Base-by-base conservation (phyloP, 35 echinoderm and acorn worm species). In the Apostichopus japonicus region DNA sequence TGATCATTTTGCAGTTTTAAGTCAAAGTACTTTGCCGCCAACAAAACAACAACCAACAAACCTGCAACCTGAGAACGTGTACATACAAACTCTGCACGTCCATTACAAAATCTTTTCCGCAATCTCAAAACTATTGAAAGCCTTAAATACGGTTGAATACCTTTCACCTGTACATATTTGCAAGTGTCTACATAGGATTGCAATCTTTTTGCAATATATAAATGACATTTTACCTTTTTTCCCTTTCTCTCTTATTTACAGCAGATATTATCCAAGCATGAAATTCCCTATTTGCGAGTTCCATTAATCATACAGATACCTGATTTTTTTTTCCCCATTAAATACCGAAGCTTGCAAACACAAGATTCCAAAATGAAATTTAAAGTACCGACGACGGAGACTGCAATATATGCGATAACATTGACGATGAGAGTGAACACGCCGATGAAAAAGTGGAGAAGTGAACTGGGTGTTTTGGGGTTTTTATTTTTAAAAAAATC, bases 81-180 rank as follows among this genome's bases (percentile, higher is more conserved):
- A 44, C 33, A 44, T 44, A 44, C 4, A 44, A 44, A 44, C 33
- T 44, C 33, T 44, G 33, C 13, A 61, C 8, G 13, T 8, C 71
- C 71, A 75, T 23, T 75, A 7, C 17, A 3, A 19, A n/a, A 6
- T 75, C 6, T 75, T 75, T 75, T n/a, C 71, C 17, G 15, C 6
- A 75, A 19, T 19, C 71, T 75, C 71, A 19, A 19, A 75, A 75
- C 16, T 19, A 19, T 75, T 75, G 17, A 23, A 19, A 75, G n/a
- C 15, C 6, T 1, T 6, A 75, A 21, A 21, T 5, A 19, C n/a
- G 71, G 6, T 21, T 75, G 17, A 23, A 23, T 75, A 21, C 15
- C 71, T 75, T 75, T 75, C 71, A 75, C 71, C 71, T 75, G 71
- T 75, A 75, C 17, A 75, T 75, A 75, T 75, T 75, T 75, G 17